Evolutionary conservation across 2,888 invertebrate species (phyloP).

Genomic region (Dolichomitus sp.): DNA sequence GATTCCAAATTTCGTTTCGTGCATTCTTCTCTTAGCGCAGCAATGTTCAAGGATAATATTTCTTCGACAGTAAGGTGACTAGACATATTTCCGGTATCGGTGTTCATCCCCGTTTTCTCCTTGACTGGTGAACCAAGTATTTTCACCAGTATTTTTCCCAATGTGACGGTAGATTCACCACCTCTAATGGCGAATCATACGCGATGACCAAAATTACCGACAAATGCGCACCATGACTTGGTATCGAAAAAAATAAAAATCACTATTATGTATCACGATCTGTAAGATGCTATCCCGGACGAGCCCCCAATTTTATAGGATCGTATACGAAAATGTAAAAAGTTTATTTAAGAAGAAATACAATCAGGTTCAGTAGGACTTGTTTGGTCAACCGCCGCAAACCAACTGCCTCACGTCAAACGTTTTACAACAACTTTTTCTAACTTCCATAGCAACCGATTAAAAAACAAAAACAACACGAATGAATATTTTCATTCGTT

Average conservation of each 20-base stretch:
- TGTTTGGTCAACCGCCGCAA: too few species aligned
- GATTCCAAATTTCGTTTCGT: not conserved
- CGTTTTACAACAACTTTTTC: too few species aligned
- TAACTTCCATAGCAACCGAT: too few species aligned
- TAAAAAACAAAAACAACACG: too few species aligned
- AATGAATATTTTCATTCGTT: too few species aligned
- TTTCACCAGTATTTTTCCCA: not conserved
- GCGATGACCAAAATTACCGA: not conserved
- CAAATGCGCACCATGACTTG: too few species aligned
- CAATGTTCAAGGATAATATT: not conserved
- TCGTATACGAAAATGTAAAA: not conserved
- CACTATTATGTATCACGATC: not conserved
- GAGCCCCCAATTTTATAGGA: conserved; percentile 37
- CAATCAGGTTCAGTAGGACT: too few species aligned
- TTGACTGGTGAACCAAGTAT: not conserved
- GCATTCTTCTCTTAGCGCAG: not conserved
- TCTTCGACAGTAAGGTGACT: not conserved
- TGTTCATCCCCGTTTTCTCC: too few species aligned
- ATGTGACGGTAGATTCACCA: not conserved
- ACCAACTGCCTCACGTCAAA: too few species aligned
- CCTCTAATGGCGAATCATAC: not conserved
- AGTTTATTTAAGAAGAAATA: too few species aligned
- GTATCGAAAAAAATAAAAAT: not conserved
- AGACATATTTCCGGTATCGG: too few species aligned
- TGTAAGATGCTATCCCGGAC: not conserved